phyloP scores from a whole-genome alignment of 2,113 vertebrate genomes.

The Calidris pygmaea region DNA sequence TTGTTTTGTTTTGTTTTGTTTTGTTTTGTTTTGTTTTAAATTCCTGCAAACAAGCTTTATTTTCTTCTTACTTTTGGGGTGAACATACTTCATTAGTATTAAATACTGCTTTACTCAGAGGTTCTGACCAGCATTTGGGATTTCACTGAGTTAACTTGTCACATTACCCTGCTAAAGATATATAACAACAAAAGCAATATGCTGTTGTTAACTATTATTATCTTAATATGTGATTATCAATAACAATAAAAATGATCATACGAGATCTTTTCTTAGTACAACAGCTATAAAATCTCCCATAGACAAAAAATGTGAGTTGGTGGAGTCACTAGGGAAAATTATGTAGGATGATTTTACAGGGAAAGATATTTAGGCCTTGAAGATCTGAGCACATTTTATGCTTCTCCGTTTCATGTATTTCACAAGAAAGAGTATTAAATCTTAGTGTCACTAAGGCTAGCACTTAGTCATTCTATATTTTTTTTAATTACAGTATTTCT shows the following conservation, averaged over 20 bases:
- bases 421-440: background rate
- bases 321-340: background rate
- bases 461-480: background rate
- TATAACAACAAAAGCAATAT: background rate
- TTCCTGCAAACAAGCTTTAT: background rate
- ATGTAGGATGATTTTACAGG: background rate
- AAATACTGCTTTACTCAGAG: background rate
- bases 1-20: background rate
- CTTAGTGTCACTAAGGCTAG: background rate
- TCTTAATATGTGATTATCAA: background rate
- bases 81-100: background rate
- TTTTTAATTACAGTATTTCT: slow-evolving; percentile 3
- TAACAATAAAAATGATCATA: background rate
- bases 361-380: background rate
- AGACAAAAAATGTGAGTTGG: background rate
- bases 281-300: background rate
- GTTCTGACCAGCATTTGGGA: background rate
- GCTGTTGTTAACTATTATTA: background rate
- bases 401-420: background rate
- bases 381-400: background rate
- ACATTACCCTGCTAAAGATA: background rate
- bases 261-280: background rate
- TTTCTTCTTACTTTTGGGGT: background rate
- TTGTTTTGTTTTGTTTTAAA: background rate
- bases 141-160: background rate